Base-by-base conservation (phyloP, 2,113 vertebrate genomes). In the Ophthalmolycus amberensis region DNA sequence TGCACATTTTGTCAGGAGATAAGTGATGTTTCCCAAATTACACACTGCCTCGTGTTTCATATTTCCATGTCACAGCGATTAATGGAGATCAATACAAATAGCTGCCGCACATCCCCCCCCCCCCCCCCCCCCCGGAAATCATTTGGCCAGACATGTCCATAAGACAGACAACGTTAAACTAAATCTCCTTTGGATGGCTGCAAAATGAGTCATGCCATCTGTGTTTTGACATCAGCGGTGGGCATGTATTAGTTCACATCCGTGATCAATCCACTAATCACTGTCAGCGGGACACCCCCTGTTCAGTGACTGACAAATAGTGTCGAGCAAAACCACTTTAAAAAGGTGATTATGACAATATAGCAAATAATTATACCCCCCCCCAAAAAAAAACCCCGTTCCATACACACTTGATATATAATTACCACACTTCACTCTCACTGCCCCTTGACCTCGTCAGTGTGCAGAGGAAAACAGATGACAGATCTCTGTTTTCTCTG, bases 401-500 rank as follows among this genome's bases (percentile, higher is more conserved):
- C 66, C 12, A 73, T 72, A 54, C n/a, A 34, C 72, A 79, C 27
- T 40, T 54, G 80, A 82, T 63, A 89, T 78, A 77, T 77, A 88
- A 89, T 89, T 83, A 84, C 78, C 60, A 79, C 54, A 81, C 56
- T 70, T 87, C 74, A 73, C 79, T 83, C 68, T 68, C 54, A 48
- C 77, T 85, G 75, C 48, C 75, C 77, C 80, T 84, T 80, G 78
- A 80, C 70, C 90, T 80, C 81, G 80, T 88, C 85, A 71, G 82
- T 77, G 73, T 86, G 73, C 73, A 74, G 75, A 87, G 84, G 80
- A 86, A 91, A 91, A 92, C 80, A 89, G 84, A 93, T 92, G 92
- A 87, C 84, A 79, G 90, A 90, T 92, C 85, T 91, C 60, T 91
- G 90, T 94, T 93, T 94, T 90, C 89, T 81, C 85, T 93, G 84